Base-by-base conservation (phyloP, 2,888 invertebrate genomes). In the Drosophila ochracea region DNA sequence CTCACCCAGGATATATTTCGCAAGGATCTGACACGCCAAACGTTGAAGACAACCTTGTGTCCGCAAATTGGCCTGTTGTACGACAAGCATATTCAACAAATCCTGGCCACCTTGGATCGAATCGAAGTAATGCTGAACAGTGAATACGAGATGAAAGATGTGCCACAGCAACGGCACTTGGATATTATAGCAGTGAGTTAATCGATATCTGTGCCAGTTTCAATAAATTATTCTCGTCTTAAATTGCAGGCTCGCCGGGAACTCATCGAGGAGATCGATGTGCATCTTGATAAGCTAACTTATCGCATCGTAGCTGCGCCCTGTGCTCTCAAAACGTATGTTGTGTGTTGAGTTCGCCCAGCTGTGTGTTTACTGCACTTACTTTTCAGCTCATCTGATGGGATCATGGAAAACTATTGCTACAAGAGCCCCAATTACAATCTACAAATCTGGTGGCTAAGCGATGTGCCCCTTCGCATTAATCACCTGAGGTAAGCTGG, bases 371-470 rank as follows among this genome's bases (percentile, higher is more conserved):
- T 10, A 43, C 11, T 43, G 21, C 3, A 31, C 21, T 19, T 16
- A 21, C 6, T 10, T 10, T 30, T 7, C 37, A 79, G 78, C 19
- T 64, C 60, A 10, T 25, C 73, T 2, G 81, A 86, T 33, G 83
- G 82, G 2, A 62, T 76, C 0, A 72, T 78, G 5, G 68, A 87
- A 4, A 79, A 82, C 37, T 92, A 91, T 75, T 78, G 68, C 37
- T 91, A 87, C 55, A 47, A 71, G 19, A 76, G 72, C 5, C n/a
- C 68, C 1, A 68, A 90, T 33, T 92, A 82, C 35, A 60, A 82
- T 31, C 76, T 91, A 7, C 90, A 92, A 54, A 60, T 93, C 10
- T 92, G 93, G 92, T 80, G 90, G 35, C 63, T 92, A 0, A 80
- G 81, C 37, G 86, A 92, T 81, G 88, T 91, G 0, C 91, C 92